Percentiles rank a stretch among this genome's conserved stretches.
These are phyloP conservation scores for Coregonus sp. DNA, from an alignment of 2,797 vertebrate species.

Conservation along the genomic window DNA sequence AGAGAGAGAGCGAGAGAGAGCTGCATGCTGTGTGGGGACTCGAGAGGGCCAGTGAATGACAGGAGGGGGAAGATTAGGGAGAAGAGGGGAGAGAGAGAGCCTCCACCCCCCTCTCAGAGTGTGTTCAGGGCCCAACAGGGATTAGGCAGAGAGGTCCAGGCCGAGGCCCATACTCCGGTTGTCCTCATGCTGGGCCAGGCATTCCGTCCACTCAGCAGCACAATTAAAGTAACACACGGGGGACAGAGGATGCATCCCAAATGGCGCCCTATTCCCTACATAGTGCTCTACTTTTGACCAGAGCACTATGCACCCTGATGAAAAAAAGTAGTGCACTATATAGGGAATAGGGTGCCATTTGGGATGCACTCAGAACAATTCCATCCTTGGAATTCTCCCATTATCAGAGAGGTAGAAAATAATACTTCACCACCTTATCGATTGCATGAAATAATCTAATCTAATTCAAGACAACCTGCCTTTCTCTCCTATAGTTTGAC, in stretches of 20 bases:
- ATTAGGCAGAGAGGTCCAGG: background rate
- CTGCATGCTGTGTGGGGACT: background rate
- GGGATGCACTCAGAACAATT: no score
- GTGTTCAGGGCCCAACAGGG: background rate
- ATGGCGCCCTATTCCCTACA: background rate
- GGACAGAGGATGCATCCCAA: background rate
- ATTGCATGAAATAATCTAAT: background rate
- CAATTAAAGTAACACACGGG: background rate
- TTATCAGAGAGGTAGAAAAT: background rate
- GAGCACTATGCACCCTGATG: no score
- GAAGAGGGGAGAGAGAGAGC: background rate
- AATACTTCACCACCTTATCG: background rate
- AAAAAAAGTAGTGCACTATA: no score
- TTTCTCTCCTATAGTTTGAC: no score
- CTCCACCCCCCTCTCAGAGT: background rate
- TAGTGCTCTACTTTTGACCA: no score
- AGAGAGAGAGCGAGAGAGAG: background rate
- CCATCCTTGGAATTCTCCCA: background rate
- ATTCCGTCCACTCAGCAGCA: background rate
- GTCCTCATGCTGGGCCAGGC: conserved; percentile 8
- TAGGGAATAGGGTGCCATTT: no score
- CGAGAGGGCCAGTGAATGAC: background rate
- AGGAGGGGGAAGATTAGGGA: background rate
- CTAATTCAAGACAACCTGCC: background rate
- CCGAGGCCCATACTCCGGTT: background rate